phyloP scores from a whole-genome alignment of 2,113 vertebrate species.

The Tupaia tana region DNA sequence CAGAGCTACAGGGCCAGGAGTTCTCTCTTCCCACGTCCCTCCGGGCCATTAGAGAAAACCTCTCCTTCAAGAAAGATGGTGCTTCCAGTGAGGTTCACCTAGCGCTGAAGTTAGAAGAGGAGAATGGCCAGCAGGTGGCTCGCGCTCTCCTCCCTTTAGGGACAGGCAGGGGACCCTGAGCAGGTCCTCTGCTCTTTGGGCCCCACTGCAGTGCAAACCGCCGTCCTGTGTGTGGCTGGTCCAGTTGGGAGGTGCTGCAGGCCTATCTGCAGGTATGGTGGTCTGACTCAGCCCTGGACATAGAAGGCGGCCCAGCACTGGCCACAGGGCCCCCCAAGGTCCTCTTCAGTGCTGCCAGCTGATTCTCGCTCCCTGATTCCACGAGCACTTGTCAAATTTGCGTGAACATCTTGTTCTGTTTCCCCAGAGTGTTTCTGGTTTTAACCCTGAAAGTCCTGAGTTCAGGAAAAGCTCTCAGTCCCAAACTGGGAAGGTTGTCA shows the following conservation, averaged over 20 bases:
- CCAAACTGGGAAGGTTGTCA: too few relatives aligned
- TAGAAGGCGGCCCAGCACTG: accelerated
- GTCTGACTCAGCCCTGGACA: accelerated
- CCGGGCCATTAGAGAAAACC: not conserved
- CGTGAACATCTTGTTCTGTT: not conserved
- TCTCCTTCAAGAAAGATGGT: not conserved
- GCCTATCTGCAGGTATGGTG: accelerated
- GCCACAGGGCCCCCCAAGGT: not conserved
- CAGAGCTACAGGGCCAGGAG: accelerated
- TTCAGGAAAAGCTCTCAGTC: not conserved
- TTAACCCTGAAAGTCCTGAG: too few relatives aligned
- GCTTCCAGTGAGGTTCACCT: not conserved
- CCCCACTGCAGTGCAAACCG: not conserved
- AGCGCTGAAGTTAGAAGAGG: not conserved
- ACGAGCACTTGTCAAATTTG: not conserved
- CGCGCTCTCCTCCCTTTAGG: not conserved
- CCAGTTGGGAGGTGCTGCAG: not conserved
- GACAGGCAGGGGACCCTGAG: not conserved
- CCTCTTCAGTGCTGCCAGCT: accelerated
- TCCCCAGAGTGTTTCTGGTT: not conserved
- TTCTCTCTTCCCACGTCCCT: not conserved
- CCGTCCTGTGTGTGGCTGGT: not conserved
- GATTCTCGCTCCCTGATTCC: not conserved
- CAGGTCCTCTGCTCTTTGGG: too few relatives aligned
- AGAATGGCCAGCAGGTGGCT: too few relatives aligned